Evolutionary conservation across 2,113 vertebrate genomes (phyloP).

Genomic region (Galeopterus variegatus): DNA sequence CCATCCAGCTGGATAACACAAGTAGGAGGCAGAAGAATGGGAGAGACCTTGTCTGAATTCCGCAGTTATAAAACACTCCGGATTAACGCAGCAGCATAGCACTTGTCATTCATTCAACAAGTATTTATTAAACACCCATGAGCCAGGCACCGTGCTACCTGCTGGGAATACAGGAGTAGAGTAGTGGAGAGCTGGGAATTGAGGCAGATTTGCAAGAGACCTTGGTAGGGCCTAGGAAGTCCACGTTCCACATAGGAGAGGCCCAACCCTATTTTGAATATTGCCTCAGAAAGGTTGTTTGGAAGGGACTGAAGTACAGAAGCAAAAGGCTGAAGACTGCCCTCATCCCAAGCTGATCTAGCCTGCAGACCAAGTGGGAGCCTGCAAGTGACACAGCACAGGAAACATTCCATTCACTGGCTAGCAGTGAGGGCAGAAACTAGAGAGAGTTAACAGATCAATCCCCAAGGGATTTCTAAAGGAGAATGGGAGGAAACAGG

Average conservation of each 20-base stretch:
- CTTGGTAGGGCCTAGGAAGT: background rate
- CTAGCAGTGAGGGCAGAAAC: slow-evolving; percentile 6
- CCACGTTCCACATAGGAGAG: background rate
- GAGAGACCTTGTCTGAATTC: background rate
- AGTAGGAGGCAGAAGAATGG: background rate
- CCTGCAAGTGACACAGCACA: background rate
- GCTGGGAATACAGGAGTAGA: background rate
- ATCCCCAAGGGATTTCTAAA: background rate
- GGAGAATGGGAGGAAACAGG: background rate
- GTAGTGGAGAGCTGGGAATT: background rate
- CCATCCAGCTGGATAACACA: background rate
- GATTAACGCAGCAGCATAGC: background rate
- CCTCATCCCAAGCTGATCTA: background rate
- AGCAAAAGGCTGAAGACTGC: background rate
- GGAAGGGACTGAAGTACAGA: background rate
- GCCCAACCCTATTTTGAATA: background rate
- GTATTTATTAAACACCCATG: background rate
- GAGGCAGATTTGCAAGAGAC: background rate
- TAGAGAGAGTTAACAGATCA: background rate
- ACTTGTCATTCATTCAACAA: background rate
- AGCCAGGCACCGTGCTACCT: background rate
- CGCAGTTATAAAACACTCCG: background rate
- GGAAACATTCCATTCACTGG: background rate
- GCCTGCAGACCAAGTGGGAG: background rate
- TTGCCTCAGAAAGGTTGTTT: background rate